Base-by-base conservation (phyloP, 2,113 vertebrate species). In the Taurulus bubalis region DNA sequence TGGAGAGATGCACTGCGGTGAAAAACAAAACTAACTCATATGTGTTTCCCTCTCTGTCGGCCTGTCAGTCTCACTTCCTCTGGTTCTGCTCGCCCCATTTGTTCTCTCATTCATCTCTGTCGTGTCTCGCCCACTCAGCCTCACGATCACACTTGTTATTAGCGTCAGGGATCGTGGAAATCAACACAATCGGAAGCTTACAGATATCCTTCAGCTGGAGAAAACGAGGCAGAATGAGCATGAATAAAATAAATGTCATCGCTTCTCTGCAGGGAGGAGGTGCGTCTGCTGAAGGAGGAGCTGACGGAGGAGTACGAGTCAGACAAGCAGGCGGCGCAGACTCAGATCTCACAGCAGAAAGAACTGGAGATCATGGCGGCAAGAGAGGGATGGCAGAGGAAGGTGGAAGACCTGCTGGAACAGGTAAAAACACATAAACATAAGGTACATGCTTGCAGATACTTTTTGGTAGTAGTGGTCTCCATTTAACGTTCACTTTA, bases 1-100 rank as follows among this genome's bases (percentile, higher is more conserved):
- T 99, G 98, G 98, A 97, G 97, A 49, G 97, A 97, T 80, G 97
- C 97, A 55, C 96, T 99, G 82, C 96, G 97, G 98, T 98, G 80
- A 70, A 22, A 24, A 11, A 80, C 62, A 55, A 0, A 55, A 24
- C 15, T 72, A 26, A 76, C 26, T 64, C 24, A 3, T 55, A 16
- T 58, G 49, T 51, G 16, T 62, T n/a, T 14, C 55, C 2, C 42
- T 60, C 38, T 26, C 51, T 20, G 22, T 28, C 30, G 10, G 38
- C 30, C 40, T 45, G 56, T 77, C 55, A 51, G 24, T 67, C 56
- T 82, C 30, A 51, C 32, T 49, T 42, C 32, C 26, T 40, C 12
- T 9, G 20, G n/a, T 28, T 55, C 59, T 15, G 40, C 16, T 59
- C 22, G 28, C 2, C 45, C 12, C 30, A 8, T 63, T 83, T 59